phyloP scores from a whole-genome alignment of 2,797 vertebrate species.

The Gobionotothen gibberifrons region DNA sequence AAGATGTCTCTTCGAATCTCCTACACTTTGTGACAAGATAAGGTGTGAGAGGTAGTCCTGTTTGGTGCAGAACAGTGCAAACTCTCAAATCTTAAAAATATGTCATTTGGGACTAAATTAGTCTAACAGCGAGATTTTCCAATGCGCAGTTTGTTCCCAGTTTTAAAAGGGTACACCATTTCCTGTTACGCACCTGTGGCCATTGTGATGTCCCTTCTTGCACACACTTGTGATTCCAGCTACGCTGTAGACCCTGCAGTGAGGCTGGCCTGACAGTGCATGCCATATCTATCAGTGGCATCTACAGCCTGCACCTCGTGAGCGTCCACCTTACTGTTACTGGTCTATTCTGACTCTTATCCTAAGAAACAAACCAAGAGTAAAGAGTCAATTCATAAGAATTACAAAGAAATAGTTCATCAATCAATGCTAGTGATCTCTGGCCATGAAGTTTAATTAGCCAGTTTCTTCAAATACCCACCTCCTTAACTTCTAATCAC shows the following conservation, averaged over 20 bases:
- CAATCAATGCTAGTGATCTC: not conserved
- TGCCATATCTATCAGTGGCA: not conserved
- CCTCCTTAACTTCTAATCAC: not conserved
- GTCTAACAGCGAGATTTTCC: slow-evolving; percentile 20
- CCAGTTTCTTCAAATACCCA: not conserved
- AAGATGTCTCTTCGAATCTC: not conserved
- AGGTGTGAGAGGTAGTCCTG: slow-evolving; percentile 8
- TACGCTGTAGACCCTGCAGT: slow-evolving; percentile 10
- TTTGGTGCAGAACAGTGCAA: slow-evolving; percentile 17
- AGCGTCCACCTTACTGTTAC: not conserved
- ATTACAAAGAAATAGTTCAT: slow-evolving; percentile 4
- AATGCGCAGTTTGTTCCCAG: slow-evolving; percentile 5
- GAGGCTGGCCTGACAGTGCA: not conserved
- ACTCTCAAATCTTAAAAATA: slow-evolving; percentile 7
- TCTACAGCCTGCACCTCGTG: not conserved
- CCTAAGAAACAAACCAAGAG: not conserved
- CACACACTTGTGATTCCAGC: slow-evolving; percentile 22
- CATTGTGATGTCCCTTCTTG: slow-evolving; percentile 13
- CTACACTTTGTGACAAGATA: not conserved
- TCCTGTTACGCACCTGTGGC: not conserved
- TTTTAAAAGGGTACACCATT: slow-evolving; percentile 16
- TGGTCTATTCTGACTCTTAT: not conserved
- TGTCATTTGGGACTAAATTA: slow-evolving; percentile 15
- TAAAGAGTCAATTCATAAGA: not conserved
- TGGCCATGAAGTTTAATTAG: not conserved